Base-by-base conservation (phyloP, 2,797 vertebrate species). In the Astyanax mexicanus region DNA sequence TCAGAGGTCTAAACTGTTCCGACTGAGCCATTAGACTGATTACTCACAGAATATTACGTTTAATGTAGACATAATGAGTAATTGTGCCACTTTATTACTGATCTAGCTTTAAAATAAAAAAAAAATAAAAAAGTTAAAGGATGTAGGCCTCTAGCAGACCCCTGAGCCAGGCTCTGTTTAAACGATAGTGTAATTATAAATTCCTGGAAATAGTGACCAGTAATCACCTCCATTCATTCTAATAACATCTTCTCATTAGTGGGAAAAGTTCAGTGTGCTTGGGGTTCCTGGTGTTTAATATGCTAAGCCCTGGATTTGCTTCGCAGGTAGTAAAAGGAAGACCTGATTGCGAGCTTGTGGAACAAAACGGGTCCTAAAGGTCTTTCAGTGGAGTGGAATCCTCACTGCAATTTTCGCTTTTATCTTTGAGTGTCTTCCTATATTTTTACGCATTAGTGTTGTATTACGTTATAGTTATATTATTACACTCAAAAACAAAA, bases 11-110 rank as follows among this genome's bases (percentile, higher is more conserved):
- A 49, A 74, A 42, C 17, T 65, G n/a, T 25, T 51, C 32, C 29
- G 19, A 17, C 68, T 27, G 21, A 57, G 52, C 23, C 11, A 51
- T 75, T 44, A 69, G 55, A 54, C 44, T 52, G 47, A 69, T 76
- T 62, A 62, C 47, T 69, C 27, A 29, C 21, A n/a, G 37, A 60
- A 57, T 51, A 66, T 42, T 69, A 45, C 3, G n/a, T 60, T 47
- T 58, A 35, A 47, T 42, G 11, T 15, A 61, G 42, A 68, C 19
- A 9, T 69, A 23, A 17, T 54, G 19, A 76, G 44, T 71, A 40
- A 29, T 11, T 27, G 9, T 38, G 51, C 52, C 29, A 7, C 40
- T 58, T 42, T 60, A 69, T 69, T 69, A 69, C 51, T 40, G 32
- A 69, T 54, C 35, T 38, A 55, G 47, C 12, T 7, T 25, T 40